Percentiles rank a stretch among this genome's conserved stretches.
Evolutionary conservation across 2,888 invertebrate species (phyloP).

Genomic region (Therioaphis trifolii): DNA sequence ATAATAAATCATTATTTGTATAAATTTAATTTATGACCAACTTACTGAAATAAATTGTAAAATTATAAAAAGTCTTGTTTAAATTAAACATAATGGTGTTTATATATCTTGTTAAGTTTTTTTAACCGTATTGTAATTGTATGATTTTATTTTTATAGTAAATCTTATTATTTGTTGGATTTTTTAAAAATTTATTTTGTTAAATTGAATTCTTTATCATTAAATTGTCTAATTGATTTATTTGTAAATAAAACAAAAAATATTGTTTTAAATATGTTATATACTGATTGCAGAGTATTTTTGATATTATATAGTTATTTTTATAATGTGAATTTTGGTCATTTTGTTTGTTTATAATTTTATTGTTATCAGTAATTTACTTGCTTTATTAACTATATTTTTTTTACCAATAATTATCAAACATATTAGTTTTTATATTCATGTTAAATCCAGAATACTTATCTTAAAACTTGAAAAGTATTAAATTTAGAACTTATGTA

Average conservation of each 20-base stretch:
- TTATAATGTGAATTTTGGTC: background rate
- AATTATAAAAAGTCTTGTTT: constrained; percentile 11
- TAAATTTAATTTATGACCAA: constrained; percentile 33
- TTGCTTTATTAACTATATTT: background rate
- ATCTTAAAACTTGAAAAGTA: background rate
- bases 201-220: background rate
- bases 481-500: background rate
- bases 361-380: background rate
- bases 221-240: background rate
- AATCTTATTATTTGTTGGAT: constrained; percentile 23
- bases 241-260: background rate
- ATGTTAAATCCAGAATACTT: background rate
- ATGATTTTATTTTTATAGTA: background rate
- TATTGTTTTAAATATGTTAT: background rate
- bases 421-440: background rate
- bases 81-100: background rate
- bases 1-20: constrained; percentile 54
- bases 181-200: background rate
- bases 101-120: constrained; percentile 40
- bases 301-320: background rate
- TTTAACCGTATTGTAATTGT: too few relatives aligned
- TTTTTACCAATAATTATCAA: background rate
- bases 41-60: background rate
- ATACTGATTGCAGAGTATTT: background rate
- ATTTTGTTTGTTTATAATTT: constrained; percentile 5